These are phyloP conservation scores for Clarias laeviceps DNA, from an alignment of 2,797 vertebrate species.

Conservation along the genomic window DNA sequence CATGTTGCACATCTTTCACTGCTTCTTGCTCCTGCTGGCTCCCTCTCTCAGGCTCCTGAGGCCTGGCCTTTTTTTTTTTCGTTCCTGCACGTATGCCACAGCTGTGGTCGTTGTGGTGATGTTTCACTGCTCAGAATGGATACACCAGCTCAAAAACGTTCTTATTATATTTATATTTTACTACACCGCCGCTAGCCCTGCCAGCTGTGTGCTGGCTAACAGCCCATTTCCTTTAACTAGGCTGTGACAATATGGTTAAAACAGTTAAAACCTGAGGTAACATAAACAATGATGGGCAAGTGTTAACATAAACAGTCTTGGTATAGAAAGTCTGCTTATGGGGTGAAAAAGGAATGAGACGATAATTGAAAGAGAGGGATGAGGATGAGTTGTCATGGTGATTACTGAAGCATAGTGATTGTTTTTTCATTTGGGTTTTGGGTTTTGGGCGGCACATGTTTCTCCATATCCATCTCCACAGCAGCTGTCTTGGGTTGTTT, in stretches of 20 bases:
- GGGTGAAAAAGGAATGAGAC: slow-evolving; percentile 41
- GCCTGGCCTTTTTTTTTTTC: slow-evolving; percentile 53
- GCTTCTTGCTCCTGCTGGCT: slow-evolving; percentile 57
- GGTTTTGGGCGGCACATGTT: slow-evolving; percentile 34
- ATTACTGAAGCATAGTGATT: slow-evolving; percentile 24
- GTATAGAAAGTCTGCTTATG: slow-evolving; percentile 48
- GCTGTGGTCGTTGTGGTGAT: slow-evolving; percentile 82
- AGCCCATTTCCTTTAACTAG: slow-evolving; percentile 64
- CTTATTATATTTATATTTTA: slow-evolving; percentile 90
- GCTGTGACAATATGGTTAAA: slow-evolving; percentile 70
- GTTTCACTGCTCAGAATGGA: slow-evolving; percentile 88
- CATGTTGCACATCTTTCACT: slow-evolving; percentile 45
- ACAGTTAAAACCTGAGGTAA: slow-evolving; percentile 64
- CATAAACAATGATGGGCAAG: slow-evolving; percentile 56
- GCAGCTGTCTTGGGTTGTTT: slow-evolving; percentile 33
- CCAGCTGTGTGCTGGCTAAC: slow-evolving; percentile 72
- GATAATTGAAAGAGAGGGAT: slow-evolving; percentile 8
- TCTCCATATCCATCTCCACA: slow-evolving; percentile 23
- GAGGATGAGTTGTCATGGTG: slow-evolving; percentile 28
- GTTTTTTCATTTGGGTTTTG: slow-evolving; percentile 25
- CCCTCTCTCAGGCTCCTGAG: slow-evolving; percentile 58
- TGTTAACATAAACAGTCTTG: slow-evolving; percentile 49
- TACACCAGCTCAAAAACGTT: slow-evolving; percentile 86
- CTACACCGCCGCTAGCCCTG: slow-evolving; percentile 79
- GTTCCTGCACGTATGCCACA: slow-evolving; percentile 77